Evolutionary conservation across 2,888 invertebrate genomes (phyloP).

Genomic region (Zygaena filipendulae): DNA sequence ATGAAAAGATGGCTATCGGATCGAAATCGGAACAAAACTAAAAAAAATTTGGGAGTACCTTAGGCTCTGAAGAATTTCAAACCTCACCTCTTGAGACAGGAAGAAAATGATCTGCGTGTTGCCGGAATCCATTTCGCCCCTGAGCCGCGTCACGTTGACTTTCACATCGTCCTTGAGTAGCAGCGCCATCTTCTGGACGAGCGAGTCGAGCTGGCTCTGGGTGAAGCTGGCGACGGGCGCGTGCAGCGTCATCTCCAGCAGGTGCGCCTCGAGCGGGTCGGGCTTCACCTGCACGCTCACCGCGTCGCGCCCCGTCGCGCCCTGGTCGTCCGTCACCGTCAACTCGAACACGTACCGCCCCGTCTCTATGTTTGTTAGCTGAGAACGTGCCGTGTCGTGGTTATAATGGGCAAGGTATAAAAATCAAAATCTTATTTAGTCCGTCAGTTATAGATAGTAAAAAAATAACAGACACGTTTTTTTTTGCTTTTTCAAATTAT

Average conservation of each 20-base stretch:
- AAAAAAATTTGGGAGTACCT: too few species aligned
- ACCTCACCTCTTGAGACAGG: conserved; percentile 66
- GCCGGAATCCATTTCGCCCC: conserved; percentile 69
- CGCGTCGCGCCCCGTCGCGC: conserved; percentile 82
- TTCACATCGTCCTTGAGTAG: conserved; percentile 79
- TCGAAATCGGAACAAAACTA: too few species aligned
- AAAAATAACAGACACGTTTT: too few species aligned
- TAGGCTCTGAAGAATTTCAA: too few species aligned
- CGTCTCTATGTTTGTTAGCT: conserved; percentile 85
- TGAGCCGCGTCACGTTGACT: conserved; percentile 67
- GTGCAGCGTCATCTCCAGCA: conserved; percentile 85
- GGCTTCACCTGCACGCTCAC: conserved; percentile 84
- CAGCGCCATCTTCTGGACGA: conserved; percentile 83
- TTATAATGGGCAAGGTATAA: too few species aligned
- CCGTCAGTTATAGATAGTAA: too few species aligned
- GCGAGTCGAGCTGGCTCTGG: conserved; percentile 74
- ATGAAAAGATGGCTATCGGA: too few species aligned
- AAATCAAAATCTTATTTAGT: too few species aligned
- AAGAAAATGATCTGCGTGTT: conserved; percentile 77
- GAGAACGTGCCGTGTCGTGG: too few species aligned
- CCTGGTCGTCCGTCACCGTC: conserved; percentile 92
- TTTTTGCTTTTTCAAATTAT: too few species aligned
- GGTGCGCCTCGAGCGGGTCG: conserved; percentile 78
- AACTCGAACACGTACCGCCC: conserved; percentile 91
- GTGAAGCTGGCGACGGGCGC: conserved; percentile 71